Base-by-base conservation (phyloP, 1,140 invertebrate genomes). In the Chionoecetes opilio region DNA sequence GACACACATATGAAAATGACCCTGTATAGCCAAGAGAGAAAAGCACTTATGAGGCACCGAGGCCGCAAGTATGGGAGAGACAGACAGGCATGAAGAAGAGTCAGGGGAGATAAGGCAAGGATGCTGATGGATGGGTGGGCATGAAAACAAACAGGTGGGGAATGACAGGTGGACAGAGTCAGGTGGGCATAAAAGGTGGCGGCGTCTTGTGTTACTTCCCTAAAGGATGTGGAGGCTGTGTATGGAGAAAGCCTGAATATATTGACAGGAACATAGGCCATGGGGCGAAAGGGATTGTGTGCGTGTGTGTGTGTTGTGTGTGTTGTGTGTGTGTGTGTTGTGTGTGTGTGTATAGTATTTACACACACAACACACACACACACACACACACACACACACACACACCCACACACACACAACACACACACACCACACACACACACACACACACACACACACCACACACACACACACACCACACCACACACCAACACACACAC, bases 401-500 rank as follows among this genome's bases (percentile, higher is more conserved):
- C 17, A 6, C 53, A 9, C 53, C 9, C 53, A 21, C 53, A 21
- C 53, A 21, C 63, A 75, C 63, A 75, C 63, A n/a, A 75, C 63
- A 75, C 63, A 75, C 63, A 75, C 63, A 75, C 63, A 75, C 63
- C 63, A 75, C 63, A 75, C 63, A 75, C 63, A 63, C 53, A 63
- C 53, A 26, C 21, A 63, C 53, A 26, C 21, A 21, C 21, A 26
- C 53, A 63, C 53, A 63, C 38, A 41, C 38, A 41, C 38, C 38
- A 41, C 38, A 41, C 38, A 41, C 38, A 41, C 38, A 41, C 38
- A 41, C 38, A 41, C 38, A 41, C 38, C 14, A 14, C 38, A 41
- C n/a, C n/a, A n/a, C n/a, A n/a, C n/a, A n/a, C n/a, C n/a, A n/a
- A 75, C 63, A 75, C 63, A 75, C 63, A 75, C 63, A 75, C 63